Evolutionary conservation across 2,888 invertebrate genomes (phyloP).

Genomic region (Heliconius hortense): DNA sequence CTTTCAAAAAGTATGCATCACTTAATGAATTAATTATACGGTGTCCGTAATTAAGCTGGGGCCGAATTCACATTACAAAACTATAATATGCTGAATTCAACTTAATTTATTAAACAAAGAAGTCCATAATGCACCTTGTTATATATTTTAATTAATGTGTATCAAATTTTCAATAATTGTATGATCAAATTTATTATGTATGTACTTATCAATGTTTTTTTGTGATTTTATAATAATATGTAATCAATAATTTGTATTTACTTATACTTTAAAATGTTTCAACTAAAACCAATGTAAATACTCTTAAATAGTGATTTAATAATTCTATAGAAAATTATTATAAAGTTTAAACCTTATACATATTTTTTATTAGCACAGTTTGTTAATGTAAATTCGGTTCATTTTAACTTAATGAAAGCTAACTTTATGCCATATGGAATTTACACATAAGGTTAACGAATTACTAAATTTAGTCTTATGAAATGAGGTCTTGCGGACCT

Average conservation of each 20-base stretch:
- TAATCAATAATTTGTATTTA: slow-evolving; percentile 4
- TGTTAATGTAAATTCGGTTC: slow-evolving; percentile 24
- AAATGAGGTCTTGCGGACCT: slow-evolving; percentile 78
- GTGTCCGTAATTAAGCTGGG: slow-evolving; percentile 60
- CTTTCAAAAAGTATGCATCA: slow-evolving; percentile 79
- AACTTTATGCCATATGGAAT: slow-evolving; percentile 82
- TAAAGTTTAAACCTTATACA: background rate
- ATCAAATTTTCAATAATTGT: background rate
- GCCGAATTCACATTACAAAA: slow-evolving; percentile 26
- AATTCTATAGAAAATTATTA: background rate
- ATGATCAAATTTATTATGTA: slow-evolving; percentile 10
- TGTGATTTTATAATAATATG: background rate
- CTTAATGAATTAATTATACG: slow-evolving; percentile 74
- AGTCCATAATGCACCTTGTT: background rate
- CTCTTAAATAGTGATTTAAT: background rate
- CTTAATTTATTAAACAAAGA: background rate
- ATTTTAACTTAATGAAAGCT: slow-evolving; percentile 79
- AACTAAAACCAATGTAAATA: background rate
- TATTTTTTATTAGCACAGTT: background rate
- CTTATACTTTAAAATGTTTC: slow-evolving; percentile 1
- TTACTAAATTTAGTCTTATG: slow-evolving; percentile 81
- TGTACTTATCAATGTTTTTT: background rate
- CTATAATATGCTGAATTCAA: background rate
- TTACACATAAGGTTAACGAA: slow-evolving; percentile 82
- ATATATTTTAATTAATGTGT: slow-evolving; percentile 6